Percentiles rank a stretch among this genome's conserved stretches.
phyloP scores from a whole-genome alignment of 2,888 invertebrate species.

The Scaptomyza caliginosa region DNA sequence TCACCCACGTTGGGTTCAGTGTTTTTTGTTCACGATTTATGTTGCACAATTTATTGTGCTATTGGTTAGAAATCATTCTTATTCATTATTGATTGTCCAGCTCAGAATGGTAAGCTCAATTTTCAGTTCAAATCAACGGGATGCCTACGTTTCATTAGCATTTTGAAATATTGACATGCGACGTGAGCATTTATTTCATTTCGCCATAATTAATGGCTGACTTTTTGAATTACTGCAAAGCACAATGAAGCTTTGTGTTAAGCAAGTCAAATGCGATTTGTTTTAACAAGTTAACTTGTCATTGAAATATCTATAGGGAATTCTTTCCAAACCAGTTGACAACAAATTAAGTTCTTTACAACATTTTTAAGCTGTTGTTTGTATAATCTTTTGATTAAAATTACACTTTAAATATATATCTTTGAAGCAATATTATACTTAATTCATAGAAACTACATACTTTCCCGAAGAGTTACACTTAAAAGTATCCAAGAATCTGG shows the following conservation, averaged over 20 bases:
- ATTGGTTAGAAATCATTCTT: conserved; percentile 24
- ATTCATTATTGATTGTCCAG: conserved; percentile 46
- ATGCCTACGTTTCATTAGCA: conserved; percentile 5
- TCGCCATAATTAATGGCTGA: conserved; percentile 16
- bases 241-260: neutral
- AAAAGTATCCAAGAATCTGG: conserved; percentile 50
- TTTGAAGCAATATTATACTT: too few relatives aligned
- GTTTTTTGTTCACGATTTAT: conserved; percentile 42
- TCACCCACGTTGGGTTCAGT: conserved; percentile 10
- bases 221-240: conserved; percentile 2
- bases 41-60: conserved; percentile 31
- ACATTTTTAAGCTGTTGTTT: too few relatives aligned
- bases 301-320: too few relatives aligned
- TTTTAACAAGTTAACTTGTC: neutral
- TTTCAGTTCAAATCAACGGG: conserved; percentile 26
- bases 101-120: conserved; percentile 5
- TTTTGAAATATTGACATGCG: conserved; percentile 42
- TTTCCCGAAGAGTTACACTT: conserved; percentile 27
- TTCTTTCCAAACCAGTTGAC: too few relatives aligned
- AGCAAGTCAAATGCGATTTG: neutral
- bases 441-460: too few relatives aligned
- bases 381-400: too few relatives aligned
- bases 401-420: too few relatives aligned
- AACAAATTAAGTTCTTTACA: too few relatives aligned
- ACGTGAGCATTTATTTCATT: conserved; percentile 39